Conservation (phyloP, 1,140 invertebrate species). For the Anoplolepis gracilipes region DNA sequence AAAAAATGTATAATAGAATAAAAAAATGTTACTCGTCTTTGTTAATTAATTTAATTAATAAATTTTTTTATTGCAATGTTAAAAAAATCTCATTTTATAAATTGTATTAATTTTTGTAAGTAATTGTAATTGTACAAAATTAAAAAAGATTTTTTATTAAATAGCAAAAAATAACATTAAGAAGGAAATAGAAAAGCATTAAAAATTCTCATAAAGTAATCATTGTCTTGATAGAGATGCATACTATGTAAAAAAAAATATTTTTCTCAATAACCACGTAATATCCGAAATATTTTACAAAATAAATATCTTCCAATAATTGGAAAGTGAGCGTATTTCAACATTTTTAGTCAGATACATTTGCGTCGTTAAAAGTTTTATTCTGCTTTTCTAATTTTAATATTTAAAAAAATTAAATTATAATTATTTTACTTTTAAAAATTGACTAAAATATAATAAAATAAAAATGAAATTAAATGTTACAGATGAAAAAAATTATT, state of each 20-base stretch:
- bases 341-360: constrained; percentile 1
- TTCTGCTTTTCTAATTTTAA: background rate
- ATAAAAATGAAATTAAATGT: background rate
- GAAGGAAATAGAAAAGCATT: background rate
- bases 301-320: constrained; percentile 33
- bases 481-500: background rate
- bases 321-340: background rate
- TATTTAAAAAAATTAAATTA: background rate
- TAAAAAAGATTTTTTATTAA: background rate
- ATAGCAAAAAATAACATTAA: background rate
- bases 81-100: background rate
- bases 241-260: constrained; percentile 12
- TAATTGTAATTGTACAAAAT: background rate
- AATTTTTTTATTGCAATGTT: background rate
- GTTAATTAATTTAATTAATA: background rate
- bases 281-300: constrained; percentile 37
- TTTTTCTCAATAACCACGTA: constrained; percentile 43
- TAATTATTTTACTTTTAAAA: background rate
- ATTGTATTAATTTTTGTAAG: background rate
- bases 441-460: background rate
- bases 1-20: background rate
- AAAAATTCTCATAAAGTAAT: too few species aligned
- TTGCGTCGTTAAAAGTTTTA: background rate
- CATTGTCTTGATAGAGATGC: background rate
- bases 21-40: background rate